These are phyloP conservation scores for Gastracanthus pulcherrimus DNA, from an alignment of 2,888 invertebrate genomes.

Conservation along the genomic window DNA sequence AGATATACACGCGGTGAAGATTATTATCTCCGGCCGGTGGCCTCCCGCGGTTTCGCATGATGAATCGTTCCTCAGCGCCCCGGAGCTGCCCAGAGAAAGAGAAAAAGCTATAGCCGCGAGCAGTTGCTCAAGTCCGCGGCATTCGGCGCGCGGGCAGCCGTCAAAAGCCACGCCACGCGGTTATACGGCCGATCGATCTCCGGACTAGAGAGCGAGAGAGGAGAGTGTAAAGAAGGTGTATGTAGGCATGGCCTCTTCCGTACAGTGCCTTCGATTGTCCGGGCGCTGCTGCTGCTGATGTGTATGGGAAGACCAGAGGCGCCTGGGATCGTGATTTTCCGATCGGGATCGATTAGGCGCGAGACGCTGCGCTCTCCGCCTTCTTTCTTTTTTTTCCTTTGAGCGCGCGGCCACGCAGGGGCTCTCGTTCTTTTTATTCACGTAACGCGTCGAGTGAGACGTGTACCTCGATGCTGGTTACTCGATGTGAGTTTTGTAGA, in stretches of 20 bases:
- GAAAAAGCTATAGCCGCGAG: neutral
- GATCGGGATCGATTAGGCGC: constrained; percentile 48
- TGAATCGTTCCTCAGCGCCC: constrained; percentile 71
- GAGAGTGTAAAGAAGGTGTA: neutral
- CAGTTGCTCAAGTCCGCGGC: constrained; percentile 11
- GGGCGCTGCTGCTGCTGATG: neutral
- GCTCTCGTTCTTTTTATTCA: neutral
- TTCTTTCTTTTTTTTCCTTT: neutral
- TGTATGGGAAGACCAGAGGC: constrained; percentile 52
- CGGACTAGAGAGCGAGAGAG: neutral
- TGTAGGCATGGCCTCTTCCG: too few relatives aligned
- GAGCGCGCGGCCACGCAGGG: neutral
- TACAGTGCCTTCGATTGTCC: neutral
- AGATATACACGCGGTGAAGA: constrained; percentile 64
- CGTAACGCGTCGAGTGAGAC: neutral
- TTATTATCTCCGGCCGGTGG: constrained; percentile 68
- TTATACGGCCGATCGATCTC: constrained; percentile 36
- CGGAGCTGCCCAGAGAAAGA: neutral
- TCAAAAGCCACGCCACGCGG: constrained; percentile 46
- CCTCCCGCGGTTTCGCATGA: constrained; percentile 74
- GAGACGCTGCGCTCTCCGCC: neutral
- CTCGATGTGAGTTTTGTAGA: neutral
- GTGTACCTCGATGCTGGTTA: neutral
- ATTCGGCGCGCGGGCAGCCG: constrained; percentile 34
- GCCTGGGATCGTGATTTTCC: constrained; percentile 36